These are phyloP conservation scores for Agrotis exclamationis DNA, from an alignment of 2,888 invertebrate genomes.

Conservation along the genomic window DNA sequence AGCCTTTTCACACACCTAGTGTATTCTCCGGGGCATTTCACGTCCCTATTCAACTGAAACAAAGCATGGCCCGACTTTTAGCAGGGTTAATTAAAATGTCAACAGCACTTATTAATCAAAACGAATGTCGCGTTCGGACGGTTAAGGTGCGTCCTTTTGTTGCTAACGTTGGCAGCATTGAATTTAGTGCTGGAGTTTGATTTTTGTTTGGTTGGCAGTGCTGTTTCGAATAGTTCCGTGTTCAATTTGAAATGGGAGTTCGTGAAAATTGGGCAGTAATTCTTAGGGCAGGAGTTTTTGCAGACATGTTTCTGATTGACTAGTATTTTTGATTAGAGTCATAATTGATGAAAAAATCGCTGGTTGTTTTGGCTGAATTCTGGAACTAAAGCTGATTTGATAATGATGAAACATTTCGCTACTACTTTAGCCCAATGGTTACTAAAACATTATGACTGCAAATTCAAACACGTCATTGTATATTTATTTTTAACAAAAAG, in stretches of 20 bases:
- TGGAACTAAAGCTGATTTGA: not conserved
- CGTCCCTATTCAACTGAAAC: slow-evolving; percentile 80
- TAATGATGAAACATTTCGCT: not conserved
- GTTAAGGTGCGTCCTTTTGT: slow-evolving; percentile 66
- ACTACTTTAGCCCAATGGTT: not conserved
- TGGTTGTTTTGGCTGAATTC: too few relatives aligned
- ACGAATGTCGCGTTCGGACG: slow-evolving; percentile 66
- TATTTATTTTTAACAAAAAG: not conserved
- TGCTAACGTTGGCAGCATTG: slow-evolving; percentile 34
- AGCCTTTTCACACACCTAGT: slow-evolving; percentile 63
- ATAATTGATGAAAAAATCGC: too few relatives aligned
- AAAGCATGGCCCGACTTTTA: slow-evolving; percentile 84
- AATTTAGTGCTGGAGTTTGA: slow-evolving; percentile 38
- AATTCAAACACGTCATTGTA: not conserved
- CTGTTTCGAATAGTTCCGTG: slow-evolving; percentile 13
- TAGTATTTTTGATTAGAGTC: too few relatives aligned
- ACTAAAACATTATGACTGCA: slow-evolving; percentile 2
- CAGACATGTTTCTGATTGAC: not conserved
- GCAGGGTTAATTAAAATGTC: slow-evolving; percentile 90
- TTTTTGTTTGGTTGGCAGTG: slow-evolving; percentile 25
- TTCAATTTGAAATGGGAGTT: slow-evolving; percentile 24
- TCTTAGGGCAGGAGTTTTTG: not conserved
- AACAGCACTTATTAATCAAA: slow-evolving; percentile 89
- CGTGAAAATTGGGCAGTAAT: not conserved
- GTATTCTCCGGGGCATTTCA: slow-evolving; percentile 71